phyloP scores from a whole-genome alignment of 2,113 vertebrate species.

The Menidia beryllina region DNA sequence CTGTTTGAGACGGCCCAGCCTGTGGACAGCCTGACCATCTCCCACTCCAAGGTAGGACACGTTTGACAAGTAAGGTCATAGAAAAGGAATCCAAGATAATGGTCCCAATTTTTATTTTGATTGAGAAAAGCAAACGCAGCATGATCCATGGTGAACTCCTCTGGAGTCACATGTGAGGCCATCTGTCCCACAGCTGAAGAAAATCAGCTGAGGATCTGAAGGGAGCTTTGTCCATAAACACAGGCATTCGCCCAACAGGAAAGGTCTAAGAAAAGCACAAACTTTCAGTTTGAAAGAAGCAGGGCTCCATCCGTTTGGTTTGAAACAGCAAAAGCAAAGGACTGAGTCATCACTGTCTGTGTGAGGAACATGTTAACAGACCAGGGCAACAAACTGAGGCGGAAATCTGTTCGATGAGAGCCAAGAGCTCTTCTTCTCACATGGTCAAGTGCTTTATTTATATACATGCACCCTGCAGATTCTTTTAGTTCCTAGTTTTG shows the following conservation, averaged over 20 bases:
- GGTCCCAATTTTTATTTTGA: too few species aligned
- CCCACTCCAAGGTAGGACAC: conserved; percentile 85
- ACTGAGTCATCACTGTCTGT: background rate
- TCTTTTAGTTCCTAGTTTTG: conserved; percentile 1
- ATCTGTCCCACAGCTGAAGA: too few species aligned
- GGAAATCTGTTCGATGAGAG: background rate
- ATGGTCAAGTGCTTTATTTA: background rate
- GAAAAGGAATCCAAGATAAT: too few species aligned
- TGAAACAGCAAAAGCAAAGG: background rate
- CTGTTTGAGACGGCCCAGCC: conserved; percentile 89
- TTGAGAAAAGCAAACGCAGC: too few species aligned
- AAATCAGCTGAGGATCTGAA: too few species aligned
- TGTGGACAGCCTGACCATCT: conserved; percentile 91
- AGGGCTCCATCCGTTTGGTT: background rate
- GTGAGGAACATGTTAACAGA: background rate
- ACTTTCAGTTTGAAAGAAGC: background rate
- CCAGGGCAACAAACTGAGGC: background rate
- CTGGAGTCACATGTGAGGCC: too few species aligned
- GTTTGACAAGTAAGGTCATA: background rate
- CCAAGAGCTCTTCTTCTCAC: background rate
- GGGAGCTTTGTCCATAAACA: too few species aligned
- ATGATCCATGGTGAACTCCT: too few species aligned
- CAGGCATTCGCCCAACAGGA: too few species aligned
- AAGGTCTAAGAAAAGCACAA: too few species aligned
- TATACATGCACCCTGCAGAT: background rate